These are phyloP conservation scores for Sphaerophoria rueppellii DNA, from an alignment of 2,888 invertebrate species.

Conservation along the genomic window DNA sequence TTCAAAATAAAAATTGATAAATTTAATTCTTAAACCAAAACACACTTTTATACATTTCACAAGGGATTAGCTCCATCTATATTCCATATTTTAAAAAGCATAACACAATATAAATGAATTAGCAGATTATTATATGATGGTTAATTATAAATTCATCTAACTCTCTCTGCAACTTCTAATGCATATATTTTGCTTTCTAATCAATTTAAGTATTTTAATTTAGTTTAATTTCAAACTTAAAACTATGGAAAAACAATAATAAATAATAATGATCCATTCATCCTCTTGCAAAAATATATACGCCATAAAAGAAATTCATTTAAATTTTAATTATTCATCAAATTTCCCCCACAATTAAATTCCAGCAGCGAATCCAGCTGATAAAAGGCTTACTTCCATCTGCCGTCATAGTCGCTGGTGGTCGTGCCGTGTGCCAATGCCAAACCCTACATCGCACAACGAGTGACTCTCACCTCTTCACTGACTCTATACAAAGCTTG, in stretches of 20 bases:
- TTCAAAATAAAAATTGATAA: too few species aligned
- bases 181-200: background rate
- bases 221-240: background rate
- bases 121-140: too few species aligned
- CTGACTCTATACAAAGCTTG: conserved; percentile 33
- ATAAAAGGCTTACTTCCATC: conserved; percentile 68
- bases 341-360: conserved; percentile 62
- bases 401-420: conserved; percentile 29
- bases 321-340: conserved; percentile 65
- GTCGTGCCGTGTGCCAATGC: background rate
- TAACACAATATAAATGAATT: too few species aligned
- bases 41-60: too few species aligned
- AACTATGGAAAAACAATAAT: conserved; percentile 21
- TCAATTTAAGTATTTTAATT: background rate
- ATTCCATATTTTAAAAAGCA: too few species aligned
- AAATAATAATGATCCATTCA: conserved; percentile 40
- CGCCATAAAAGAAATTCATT: conserved; percentile 39
- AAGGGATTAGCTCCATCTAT: too few species aligned
- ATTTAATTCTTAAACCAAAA: too few species aligned
- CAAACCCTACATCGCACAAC: background rate
- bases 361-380: conserved; percentile 61
- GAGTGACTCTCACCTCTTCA: background rate
- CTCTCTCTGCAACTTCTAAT: background rate
- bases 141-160: too few species aligned
- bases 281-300: conserved; percentile 22